These are phyloP conservation scores for Apamea sordens DNA, from an alignment of 2,888 invertebrate species.

Conservation along the genomic window DNA sequence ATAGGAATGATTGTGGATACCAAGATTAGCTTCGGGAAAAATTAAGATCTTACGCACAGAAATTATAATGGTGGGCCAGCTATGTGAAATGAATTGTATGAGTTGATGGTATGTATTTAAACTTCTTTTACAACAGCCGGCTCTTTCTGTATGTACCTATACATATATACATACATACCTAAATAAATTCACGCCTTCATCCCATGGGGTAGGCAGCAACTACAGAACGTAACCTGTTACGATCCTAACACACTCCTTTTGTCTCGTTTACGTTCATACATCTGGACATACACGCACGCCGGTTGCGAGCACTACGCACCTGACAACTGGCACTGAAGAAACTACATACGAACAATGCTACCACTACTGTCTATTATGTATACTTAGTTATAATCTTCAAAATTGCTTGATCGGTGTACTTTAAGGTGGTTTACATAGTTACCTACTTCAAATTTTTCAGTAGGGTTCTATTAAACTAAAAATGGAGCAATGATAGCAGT, in stretches of 20 bases:
- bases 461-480: neutral
- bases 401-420: neutral
- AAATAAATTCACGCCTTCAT: neutral
- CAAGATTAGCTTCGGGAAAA: conserved; percentile 30
- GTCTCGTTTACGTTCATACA: no score
- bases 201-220: no score
- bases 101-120: neutral
- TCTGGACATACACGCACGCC: no score
- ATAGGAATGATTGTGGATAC: conserved; percentile 45
- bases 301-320: neutral
- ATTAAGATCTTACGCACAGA: conserved; percentile 49
- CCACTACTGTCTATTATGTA: neutral
- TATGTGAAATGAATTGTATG: conserved; percentile 3
- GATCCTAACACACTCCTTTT: neutral
- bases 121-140: neutral
- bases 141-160: no score
- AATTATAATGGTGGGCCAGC: conserved; percentile 16
- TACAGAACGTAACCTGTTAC: neutral
- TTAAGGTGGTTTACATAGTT: neutral
- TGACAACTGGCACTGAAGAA: no score
- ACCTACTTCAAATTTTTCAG: neutral
- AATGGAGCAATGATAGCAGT: neutral
- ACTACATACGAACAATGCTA: no score
- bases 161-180: no score
- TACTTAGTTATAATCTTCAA: neutral